Base-by-base conservation (phyloP, 2,888 invertebrate species). In the Salticus scenicus region DNA sequence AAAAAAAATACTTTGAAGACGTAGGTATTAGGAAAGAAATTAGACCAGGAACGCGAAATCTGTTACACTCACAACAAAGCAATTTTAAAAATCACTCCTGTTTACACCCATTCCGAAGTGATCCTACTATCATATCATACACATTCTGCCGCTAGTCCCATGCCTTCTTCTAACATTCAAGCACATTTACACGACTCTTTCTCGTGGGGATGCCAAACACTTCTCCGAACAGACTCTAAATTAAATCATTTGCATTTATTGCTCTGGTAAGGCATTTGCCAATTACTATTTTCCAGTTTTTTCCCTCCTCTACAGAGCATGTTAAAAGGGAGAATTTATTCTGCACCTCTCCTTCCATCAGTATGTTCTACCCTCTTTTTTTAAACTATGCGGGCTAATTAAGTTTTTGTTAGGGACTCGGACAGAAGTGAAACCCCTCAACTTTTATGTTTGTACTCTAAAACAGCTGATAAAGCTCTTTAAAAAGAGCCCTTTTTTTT, bases 201-300 rank as follows among this genome's bases (percentile, higher is more conserved):
- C 77, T 73, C 72, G 33, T 41, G 83, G 77, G 83, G 72, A 77
- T 67, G 30, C 33, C 30, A 77, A 72, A 67, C 57, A 69, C 72
- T 77, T 64, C 51, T 20, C 28, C 66, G 83, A 84, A 84, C 77
- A 84, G 84, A 78, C 84, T 85, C 84, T 75, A 85, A 85, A 85
- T 85, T 85, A 85, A 85, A 85, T 85, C 84, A 85, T 85, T 85
- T 85, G 84, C 84, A 85, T 85, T 85, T 79, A 85, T 85, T 85
- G 84, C 84, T 79, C 67, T 75, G 74, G 74, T 74, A 70, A 85
- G 84, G 84, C 84, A 85, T 79, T 85, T 85, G 75, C 84, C 84
- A 85, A 85, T 85, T 85, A 85, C 84, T 70, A 85, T 79, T 70
- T 51, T 41, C 37, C 70, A 33, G 17, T 28, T 33, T 70, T 41